Evolutionary conservation across 2,888 invertebrate genomes (phyloP).

Genomic region (Abrostola triplasia): DNA sequence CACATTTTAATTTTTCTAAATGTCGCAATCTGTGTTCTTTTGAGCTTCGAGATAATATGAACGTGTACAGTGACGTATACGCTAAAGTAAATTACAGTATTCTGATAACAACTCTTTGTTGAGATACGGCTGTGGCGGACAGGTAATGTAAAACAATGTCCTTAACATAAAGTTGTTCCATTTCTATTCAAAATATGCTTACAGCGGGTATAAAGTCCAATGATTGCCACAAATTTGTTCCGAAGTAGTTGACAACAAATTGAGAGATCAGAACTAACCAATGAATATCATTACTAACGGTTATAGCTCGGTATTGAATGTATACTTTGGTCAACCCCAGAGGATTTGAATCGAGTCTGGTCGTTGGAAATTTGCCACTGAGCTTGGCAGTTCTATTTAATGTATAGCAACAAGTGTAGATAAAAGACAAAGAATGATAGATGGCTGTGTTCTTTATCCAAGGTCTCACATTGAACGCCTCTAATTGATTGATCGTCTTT

Average conservation of each 20-base stretch:
- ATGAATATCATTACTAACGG: conserved; percentile 27
- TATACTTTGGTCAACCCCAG: conserved; percentile 25
- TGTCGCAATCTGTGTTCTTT: no score
- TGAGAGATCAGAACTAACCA: conserved; percentile 20
- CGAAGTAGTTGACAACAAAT: conserved; percentile 24
- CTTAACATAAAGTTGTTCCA: neutral
- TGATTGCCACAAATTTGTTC: conserved; percentile 17
- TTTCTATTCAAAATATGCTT: neutral
- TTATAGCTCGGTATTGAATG: conserved; percentile 22
- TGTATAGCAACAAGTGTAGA: conserved; percentile 32
- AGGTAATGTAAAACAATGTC: no score
- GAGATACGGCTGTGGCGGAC: no score
- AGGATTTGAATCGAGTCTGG: conserved; percentile 8
- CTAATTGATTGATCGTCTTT: conserved; percentile 49
- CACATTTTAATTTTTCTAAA: no score
- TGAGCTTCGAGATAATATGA: no score
- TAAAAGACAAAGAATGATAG: conserved; percentile 47
- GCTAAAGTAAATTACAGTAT: no score
- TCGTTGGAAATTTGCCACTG: conserved; percentile 18
- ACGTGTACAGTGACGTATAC: no score
- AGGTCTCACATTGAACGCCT: conserved; percentile 33
- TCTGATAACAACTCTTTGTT: no score
- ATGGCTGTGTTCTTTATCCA: conserved; percentile 32
- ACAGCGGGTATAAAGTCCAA: conserved; percentile 6
- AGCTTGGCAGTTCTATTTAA: conserved; percentile 13